Evolutionary conservation across 2,113 vertebrate species (phyloP), one percentile per base, ranked within the genome.

Genomic region (Hyaena hyaena): DNA sequence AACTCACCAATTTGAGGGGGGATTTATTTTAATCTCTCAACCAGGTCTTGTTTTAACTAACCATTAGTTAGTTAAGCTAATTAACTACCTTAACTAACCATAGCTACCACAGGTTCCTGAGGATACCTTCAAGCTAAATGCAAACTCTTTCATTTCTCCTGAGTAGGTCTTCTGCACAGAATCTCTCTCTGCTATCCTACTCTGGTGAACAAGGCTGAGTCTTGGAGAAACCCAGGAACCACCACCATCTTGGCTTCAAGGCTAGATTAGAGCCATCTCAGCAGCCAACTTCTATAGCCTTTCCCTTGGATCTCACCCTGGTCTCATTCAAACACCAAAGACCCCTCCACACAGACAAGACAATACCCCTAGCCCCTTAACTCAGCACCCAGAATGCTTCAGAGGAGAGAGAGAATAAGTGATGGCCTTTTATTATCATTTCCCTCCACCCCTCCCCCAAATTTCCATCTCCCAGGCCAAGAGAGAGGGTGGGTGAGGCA

Each of bases 251-350:
- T 69, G 3, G 31, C 68, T 90, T 95, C 14, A 0, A 93, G 26
- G 35, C 74, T 61, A 76, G 26, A 65, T 80, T 76, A 97, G 31
- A 96, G 79, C 73, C 63, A 85, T 65, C 35, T 90, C 28, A 66
- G 23, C 15, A n/a, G 61, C 43, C 48, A 33, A n/a, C 28, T 24
- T 93, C 43, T 58, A 23, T 65, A 74, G 91, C 14, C 24, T 28
- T 48, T 88, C 31, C 28, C 35, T 65, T 77, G 77, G 21, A 33
- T 80, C 71, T 80, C 79, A 43, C 35, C 5, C 58, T 43, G 50
- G n/a, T 77, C 63, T 97, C 74, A 43, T 28, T 66, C 71, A 79
- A 83, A 96, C 74, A 84, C 63, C 17, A 33, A 86, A 96, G 53
- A 9, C 21, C 35, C n/a, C 50, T 61, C 33, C 23, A 17, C 24